Percentiles rank a stretch among this genome's conserved stretches.
Evolutionary conservation across 2,888 invertebrate species (phyloP).

Genomic region (Malthinus flaveolus): DNA sequence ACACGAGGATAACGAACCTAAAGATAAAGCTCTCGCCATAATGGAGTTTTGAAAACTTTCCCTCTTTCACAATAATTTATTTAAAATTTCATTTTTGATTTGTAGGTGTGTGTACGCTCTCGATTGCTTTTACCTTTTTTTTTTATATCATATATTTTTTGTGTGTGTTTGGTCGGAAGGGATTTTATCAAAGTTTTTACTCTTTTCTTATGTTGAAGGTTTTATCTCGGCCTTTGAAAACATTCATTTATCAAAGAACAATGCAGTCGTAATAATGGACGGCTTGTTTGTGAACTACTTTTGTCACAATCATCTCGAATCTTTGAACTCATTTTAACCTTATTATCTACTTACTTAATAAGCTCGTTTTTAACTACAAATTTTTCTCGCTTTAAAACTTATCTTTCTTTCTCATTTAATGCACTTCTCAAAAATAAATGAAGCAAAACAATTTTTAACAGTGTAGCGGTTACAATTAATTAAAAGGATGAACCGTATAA

Average conservation of each 20-base stretch:
- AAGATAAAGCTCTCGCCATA: slow-evolving; percentile 36
- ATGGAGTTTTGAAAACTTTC: slow-evolving; percentile 35
- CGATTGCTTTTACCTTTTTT: slow-evolving; percentile 33
- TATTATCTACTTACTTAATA: not conserved
- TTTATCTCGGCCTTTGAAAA: slow-evolving; percentile 49
- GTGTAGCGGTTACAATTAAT: no score
- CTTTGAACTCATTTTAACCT: slow-evolving; percentile 17
- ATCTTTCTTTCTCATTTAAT: no score
- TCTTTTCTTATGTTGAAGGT: slow-evolving; percentile 47
- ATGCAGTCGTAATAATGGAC: slow-evolving; percentile 49
- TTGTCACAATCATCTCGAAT: slow-evolving; percentile 35
- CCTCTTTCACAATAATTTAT: not conserved
- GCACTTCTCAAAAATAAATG: no score
- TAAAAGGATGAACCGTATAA: no score
- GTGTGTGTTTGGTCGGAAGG: slow-evolving; percentile 34
- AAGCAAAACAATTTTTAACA: no score
- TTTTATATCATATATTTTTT: slow-evolving; percentile 33
- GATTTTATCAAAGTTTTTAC: slow-evolving; percentile 44
- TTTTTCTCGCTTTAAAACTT: no score
- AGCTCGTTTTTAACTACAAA: no score
- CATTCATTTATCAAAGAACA: slow-evolving; percentile 54
- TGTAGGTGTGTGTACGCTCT: not conserved
- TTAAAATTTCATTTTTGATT: no score
- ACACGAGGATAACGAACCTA: slow-evolving; percentile 46
- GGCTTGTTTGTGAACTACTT: slow-evolving; percentile 44